Base-by-base conservation (phyloP, 2,113 vertebrate genomes). In the Podilymbus podiceps region DNA sequence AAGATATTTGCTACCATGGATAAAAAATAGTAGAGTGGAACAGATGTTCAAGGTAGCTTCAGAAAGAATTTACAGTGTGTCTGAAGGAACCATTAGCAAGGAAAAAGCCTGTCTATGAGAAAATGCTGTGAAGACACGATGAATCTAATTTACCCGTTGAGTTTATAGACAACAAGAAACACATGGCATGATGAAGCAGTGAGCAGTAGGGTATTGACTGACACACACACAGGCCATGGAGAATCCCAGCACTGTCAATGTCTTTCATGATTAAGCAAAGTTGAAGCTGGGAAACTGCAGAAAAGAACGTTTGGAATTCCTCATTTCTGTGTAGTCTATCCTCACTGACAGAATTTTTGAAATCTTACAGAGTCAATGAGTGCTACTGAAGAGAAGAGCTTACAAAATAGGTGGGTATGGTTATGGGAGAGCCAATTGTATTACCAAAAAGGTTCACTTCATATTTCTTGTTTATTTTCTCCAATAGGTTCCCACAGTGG, bases 171-270 rank as follows among this genome's bases (percentile, higher is more conserved):
- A 59, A 59, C 2, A 66, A 27, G 23, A 75, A 66, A 38, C 17
- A 50, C 18, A 14, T 0, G 6, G 33, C 24, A 31, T 49, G 38
- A 40, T 44, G 69, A 68, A 50, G 25, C 53, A 35, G 25, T 12
- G 47, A 80, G 67, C 47, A 38, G 46, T 0, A 59, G 58, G 23
- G 15, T 25, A 23, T 11, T 28, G 55, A 55, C 31, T 55, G 78
- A 46, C 6, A 16, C 3, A 15, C 11, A 46, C 35, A 38, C 8
- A 79, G 62, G 8, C 18, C 50, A 28, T 0, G 0, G 38, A 20
- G 23, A 84, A 46, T 9, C 33, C 38, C 58, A 67, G 31, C 53
- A 84, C 10, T 35, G 22, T 6, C 2, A 27, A 80, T 4, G 6
- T 28, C 28, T 46, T 68, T 69, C 12, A 13, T 7, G 11, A 30